Conservation (phyloP, 2,113 vertebrate species). For the Melanocharis versteri region DNA sequence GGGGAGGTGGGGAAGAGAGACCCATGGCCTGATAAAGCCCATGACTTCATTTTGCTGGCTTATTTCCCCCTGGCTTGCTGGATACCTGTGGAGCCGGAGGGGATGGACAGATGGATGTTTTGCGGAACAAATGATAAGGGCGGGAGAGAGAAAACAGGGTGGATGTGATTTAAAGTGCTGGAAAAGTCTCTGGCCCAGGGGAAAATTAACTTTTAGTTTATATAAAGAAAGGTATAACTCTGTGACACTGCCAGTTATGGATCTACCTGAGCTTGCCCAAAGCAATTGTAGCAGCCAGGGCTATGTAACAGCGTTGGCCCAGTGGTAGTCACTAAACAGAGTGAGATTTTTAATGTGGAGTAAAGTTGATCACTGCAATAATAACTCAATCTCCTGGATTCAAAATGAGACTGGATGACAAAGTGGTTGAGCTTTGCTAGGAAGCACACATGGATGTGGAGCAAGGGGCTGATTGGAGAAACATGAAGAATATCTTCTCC, state of each 20-base stretch:
- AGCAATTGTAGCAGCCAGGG: not conserved
- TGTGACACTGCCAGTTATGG: not conserved
- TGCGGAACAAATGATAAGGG: not conserved
- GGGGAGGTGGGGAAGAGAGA: not conserved
- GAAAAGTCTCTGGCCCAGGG: not conserved
- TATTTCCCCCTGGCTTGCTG: not conserved
- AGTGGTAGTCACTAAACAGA: not conserved
- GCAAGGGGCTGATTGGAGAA: not conserved
- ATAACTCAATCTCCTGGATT: not conserved
- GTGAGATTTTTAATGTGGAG: not conserved
- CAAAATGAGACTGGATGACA: not conserved
- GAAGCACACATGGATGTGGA: not conserved
- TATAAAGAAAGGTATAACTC: not conserved
- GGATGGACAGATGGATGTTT: not conserved
- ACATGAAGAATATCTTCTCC: not conserved
- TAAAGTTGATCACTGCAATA: not conserved
- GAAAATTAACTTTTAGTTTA: not conserved
- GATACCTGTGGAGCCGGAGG: rapidly evolving
- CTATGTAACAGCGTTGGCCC: rapidly evolving
- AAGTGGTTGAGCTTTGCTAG: not conserved
- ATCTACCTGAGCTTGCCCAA: not conserved
- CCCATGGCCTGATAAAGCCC: not conserved
- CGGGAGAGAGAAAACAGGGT: not conserved
- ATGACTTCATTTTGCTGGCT: not conserved
- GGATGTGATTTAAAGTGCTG: not conserved